Base-by-base conservation (phyloP, 35 echinoderm and acorn worm species). In the Lytechinus variegatus region DNA sequence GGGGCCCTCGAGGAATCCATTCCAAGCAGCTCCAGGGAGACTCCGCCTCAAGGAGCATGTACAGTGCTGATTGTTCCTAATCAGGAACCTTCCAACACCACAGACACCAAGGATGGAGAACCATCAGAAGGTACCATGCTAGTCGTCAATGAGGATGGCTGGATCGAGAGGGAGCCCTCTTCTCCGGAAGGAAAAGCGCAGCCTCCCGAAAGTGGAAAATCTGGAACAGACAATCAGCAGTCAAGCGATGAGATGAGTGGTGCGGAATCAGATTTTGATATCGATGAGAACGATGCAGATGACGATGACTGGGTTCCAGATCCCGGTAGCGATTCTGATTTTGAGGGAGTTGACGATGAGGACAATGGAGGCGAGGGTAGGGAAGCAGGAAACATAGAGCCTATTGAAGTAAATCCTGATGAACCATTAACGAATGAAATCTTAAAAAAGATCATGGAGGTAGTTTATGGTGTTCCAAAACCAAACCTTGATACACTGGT, bases 401-500 rank as follows among this genome's bases (percentile, higher is more conserved):
- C 88, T 52, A 21, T 9, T 10, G 27, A 6, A 10, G 52, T 90
- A 14, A 44, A 90, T 90, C 29, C 27, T 13, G 52, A 90, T 54
- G 29, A 90, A 54, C 29, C 28, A 8, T 29, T 90, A 21, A 90
- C 88, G 10, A 52, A 19, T 4, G 88, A 90, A 44, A 54, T 21
- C 28, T 90, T 90, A 28, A 90, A 90, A 21, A 54, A 54, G 52
- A 93, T 93, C 9, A 93, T 93, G 92, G 53, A 54, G n/a, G 92
- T 55, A 19, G 52, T 54, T 54, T 93, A 93, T 10, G 92, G 92
- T 93, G 54, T 93, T 56, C 9, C 8, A 9, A 57, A 55, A 54
- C 92, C 92, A 19, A 57, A 93, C 57, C 54, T 55, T n/a, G 27
- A 8, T 54, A 93, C 92, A 28, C 52, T 93, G 9, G 27, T n/a